Conservation (phyloP, 2,113 vertebrate genomes). For the Barbus barbus region DNA sequence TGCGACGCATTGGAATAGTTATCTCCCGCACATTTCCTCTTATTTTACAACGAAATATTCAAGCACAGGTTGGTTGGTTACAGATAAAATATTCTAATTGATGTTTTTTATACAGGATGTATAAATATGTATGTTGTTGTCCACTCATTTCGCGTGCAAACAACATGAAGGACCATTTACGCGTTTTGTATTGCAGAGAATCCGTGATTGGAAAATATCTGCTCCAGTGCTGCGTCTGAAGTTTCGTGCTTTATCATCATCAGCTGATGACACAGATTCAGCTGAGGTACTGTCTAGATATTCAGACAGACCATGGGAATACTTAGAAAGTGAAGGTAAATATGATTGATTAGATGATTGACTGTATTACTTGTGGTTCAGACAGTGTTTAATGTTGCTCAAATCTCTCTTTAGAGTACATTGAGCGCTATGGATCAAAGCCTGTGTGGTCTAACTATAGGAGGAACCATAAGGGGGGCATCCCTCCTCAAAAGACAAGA, state of each 20-base stretch:
- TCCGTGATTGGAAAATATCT: slow-evolving; percentile 7
- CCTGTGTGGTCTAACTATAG: slow-evolving; percentile 83
- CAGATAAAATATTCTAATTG: neutral
- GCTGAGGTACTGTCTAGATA: slow-evolving; percentile 66
- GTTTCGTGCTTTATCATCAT: neutral
- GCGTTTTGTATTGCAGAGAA: slow-evolving; percentile 39
- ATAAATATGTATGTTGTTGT: neutral
- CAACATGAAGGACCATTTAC: neutral
- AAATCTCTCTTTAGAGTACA: slow-evolving; percentile 75
- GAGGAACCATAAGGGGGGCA: slow-evolving; percentile 85
- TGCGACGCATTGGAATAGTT: slow-evolving; percentile 31
- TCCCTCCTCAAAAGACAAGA: slow-evolving; percentile 85
- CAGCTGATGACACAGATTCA: slow-evolving; percentile 11
- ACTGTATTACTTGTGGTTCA: neutral
- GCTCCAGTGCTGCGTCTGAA: neutral
- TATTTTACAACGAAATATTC: slow-evolving; percentile 49
- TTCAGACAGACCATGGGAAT: slow-evolving; percentile 83
- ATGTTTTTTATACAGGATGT: neutral
- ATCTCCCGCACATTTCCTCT: slow-evolving; percentile 55
- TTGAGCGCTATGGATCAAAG: slow-evolving; percentile 76
- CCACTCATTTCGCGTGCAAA: neutral
- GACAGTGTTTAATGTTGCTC: neutral
- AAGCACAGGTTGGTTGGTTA: slow-evolving; percentile 57
- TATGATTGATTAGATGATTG: too few species aligned
- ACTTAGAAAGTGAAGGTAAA: slow-evolving; percentile 85